These are phyloP conservation scores for Drosophila buzzatii DNA, from an alignment of 2,888 invertebrate genomes.

Conservation along the genomic window DNA sequence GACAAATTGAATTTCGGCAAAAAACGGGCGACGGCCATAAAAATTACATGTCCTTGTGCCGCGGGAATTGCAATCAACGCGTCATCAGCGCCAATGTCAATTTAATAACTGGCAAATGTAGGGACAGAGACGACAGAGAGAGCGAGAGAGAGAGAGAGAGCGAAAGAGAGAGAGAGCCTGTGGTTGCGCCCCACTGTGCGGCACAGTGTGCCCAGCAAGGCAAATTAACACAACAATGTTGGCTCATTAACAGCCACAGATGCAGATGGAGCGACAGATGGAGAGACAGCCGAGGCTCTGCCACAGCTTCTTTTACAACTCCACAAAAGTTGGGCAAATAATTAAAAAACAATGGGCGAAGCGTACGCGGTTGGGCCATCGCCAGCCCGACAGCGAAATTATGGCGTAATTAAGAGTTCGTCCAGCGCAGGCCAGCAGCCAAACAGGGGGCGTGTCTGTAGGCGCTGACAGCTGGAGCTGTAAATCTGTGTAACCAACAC, in stretches of 20 bases:
- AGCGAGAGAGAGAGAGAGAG: neutral
- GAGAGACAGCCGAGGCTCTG: conserved; percentile 4
- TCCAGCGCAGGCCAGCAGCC: neutral
- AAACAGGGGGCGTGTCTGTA: neutral
- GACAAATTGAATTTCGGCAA: conserved; percentile 79
- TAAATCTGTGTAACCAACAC: conserved; percentile 68
- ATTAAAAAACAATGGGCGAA: conserved; percentile 73
- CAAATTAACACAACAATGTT: conserved; percentile 84
- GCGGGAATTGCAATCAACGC: conserved; percentile 81
- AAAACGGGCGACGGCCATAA: conserved; percentile 69
- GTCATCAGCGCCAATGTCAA: conserved; percentile 72
- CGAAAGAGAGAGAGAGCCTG: neutral
- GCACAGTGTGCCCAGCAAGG: conserved; percentile 46
- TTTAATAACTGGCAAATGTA: conserved; percentile 67
- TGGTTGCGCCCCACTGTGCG: conserved; percentile 20
- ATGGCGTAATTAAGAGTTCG: conserved; percentile 72
- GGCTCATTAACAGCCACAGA: conserved; percentile 78
- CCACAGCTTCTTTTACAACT: conserved; percentile 65
- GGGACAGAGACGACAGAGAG: neutral
- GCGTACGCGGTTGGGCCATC: conserved; percentile 44
- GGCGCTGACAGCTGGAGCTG: conserved; percentile 32
- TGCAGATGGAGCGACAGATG: conserved; percentile 1
- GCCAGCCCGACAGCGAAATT: conserved; percentile 58
- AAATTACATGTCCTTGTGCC: conserved; percentile 77
- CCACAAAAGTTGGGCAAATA: conserved; percentile 69